A percentile compares a stretch with the other conserved stretches of the same genome.
Evolutionary conservation across 2,113 vertebrate species (phyloP).

Genomic region (Charadrius vociferus): DNA sequence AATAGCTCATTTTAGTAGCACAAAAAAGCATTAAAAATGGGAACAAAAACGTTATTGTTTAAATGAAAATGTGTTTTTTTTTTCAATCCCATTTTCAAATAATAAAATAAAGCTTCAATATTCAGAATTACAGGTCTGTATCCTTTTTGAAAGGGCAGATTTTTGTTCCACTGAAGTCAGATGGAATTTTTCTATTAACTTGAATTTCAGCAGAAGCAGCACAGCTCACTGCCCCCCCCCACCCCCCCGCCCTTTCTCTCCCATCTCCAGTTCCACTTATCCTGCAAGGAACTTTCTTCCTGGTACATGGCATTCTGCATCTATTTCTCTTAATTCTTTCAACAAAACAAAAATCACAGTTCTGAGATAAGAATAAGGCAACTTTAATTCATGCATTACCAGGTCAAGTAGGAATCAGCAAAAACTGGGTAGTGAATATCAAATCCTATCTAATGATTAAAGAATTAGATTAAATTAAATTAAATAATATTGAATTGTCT

Average conservation of each 20-base stretch:
- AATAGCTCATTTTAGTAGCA: not conserved
- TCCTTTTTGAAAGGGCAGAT: not conserved
- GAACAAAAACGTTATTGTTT: not conserved
- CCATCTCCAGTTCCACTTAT: not conserved
- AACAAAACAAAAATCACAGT: not conserved
- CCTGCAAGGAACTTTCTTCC: not conserved
- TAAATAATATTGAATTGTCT: not conserved
- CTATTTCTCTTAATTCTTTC: not conserved
- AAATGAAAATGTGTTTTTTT: not conserved
- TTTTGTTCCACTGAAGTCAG: not conserved
- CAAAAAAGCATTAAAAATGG: not conserved
- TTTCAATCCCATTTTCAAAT: not conserved
- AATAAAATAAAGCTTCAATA: not conserved
- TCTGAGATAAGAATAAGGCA: not conserved
- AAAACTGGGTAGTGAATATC: not conserved
- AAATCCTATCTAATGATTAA: not conserved
- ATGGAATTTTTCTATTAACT: not conserved
- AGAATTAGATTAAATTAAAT: not conserved
- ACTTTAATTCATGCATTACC: not conserved
- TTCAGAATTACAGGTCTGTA: not conserved
- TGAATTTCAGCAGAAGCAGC: not conserved
- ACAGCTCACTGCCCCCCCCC: not conserved
- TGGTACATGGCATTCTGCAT: not conserved
- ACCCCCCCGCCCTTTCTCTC: not conserved
- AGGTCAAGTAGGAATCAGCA: not conserved